Conservation (phyloP, 2,888 invertebrate species). For the Acanthoscelides obtectus region DNA sequence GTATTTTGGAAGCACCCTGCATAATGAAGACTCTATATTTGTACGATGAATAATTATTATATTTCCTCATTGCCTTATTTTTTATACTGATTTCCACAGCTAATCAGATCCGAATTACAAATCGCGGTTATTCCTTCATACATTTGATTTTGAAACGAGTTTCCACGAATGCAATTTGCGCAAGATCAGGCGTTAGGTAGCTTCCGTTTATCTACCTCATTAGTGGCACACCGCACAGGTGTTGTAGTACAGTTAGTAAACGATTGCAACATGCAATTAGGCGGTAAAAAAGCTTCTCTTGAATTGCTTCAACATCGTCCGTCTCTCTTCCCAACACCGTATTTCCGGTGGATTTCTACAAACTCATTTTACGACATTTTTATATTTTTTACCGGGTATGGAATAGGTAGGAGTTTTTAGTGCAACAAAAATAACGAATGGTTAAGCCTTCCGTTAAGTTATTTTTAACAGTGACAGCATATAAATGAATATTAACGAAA, state of each 20-base stretch:
- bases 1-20: too few species aligned
- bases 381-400: too few species aligned
- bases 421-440: too few species aligned
- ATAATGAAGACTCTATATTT: too few species aligned
- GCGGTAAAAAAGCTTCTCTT: background rate
- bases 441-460: too few species aligned
- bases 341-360: background rate
- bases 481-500: too few species aligned
- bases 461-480: too few species aligned
- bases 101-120: background rate
- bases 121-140: background rate
- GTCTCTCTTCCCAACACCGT: background rate
- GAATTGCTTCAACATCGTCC: background rate
- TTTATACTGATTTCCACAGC: background rate
- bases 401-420: too few species aligned
- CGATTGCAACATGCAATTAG: background rate
- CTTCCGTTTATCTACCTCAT: background rate
- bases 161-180: background rate
- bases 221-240: background rate
- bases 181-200: background rate
- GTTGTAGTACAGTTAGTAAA: background rate
- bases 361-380: background rate
- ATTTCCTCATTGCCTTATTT: too few species aligned
- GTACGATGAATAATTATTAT: too few species aligned
- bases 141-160: background rate